Conservation (phyloP, 1,140 invertebrate species). For the Agraylea sexmaculata region DNA sequence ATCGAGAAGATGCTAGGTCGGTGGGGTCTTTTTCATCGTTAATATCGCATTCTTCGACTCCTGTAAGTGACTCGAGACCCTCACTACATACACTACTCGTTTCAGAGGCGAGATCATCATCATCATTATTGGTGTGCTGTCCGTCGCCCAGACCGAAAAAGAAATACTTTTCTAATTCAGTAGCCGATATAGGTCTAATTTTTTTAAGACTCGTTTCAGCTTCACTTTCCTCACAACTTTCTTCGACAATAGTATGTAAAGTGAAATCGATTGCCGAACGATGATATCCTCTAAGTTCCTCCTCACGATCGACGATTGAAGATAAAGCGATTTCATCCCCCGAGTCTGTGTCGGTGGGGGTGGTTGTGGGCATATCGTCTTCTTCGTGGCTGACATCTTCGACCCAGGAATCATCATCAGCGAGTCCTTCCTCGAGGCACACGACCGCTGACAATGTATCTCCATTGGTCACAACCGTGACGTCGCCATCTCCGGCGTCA, state of each 20-base stretch:
- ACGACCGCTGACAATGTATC: constrained; percentile 55
- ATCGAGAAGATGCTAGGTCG: constrained; percentile 68
- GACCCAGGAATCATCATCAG: constrained; percentile 80
- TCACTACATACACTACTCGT: constrained; percentile 80
- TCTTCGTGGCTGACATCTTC: constrained; percentile 70
- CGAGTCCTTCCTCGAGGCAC: constrained; percentile 70
- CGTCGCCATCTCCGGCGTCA: constrained; percentile 28
- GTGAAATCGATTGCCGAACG: constrained; percentile 76
- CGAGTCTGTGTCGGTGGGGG: constrained; percentile 46
- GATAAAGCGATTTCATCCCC: constrained; percentile 41
- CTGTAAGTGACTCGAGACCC: constrained; percentile 53
- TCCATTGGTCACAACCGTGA: constrained; percentile 50
- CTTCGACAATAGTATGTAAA: constrained; percentile 85
- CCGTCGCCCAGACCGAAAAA: constrained; percentile 73
- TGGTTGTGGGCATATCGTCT: constrained; percentile 43
- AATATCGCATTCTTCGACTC: constrained; percentile 40
- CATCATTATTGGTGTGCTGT: constrained; percentile 37
- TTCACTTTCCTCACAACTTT: constrained; percentile 85
- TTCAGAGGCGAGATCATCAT: constrained; percentile 70
- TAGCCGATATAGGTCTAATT: constrained; percentile 54
- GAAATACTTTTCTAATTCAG: constrained; percentile 85
- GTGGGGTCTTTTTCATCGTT: constrained; percentile 43
- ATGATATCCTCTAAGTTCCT: constrained; percentile 69
- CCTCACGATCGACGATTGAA: constrained; percentile 52
- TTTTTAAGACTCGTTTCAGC: constrained; percentile 50